Evolutionary conservation across 2,797 vertebrate genomes (phyloP).

Genomic region (Podarcis lilfordi): DNA sequence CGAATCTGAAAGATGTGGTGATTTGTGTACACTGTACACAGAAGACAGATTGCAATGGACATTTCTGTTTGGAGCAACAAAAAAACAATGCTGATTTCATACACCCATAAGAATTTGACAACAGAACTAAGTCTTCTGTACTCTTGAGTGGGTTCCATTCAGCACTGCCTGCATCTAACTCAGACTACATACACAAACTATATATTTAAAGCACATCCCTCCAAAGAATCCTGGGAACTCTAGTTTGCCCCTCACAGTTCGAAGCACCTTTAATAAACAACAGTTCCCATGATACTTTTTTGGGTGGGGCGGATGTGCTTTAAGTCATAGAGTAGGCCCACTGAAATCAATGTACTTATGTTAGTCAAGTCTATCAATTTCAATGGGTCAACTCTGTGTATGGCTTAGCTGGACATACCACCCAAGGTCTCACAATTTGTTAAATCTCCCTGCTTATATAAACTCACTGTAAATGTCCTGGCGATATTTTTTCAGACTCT

Average conservation of each 20-base stretch:
- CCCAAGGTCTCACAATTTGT: conserved; percentile 22
- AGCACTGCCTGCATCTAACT: conserved; percentile 1
- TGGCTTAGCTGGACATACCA: too few relatives aligned
- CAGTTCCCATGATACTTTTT: too few relatives aligned
- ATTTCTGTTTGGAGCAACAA: not conserved
- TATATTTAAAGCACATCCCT: too few relatives aligned
- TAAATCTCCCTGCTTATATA: conserved; percentile 39
- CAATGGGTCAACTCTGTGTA: too few relatives aligned
- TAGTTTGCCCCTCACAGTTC: too few relatives aligned
- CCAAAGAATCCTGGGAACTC: too few relatives aligned
- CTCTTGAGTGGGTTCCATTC: conserved; percentile 51
- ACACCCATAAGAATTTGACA: not conserved
- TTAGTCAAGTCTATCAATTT: too few relatives aligned
- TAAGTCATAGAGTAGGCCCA: too few relatives aligned
- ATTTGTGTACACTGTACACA: not conserved
- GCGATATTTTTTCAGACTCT: not conserved
- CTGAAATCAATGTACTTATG: too few relatives aligned
- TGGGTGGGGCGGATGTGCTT: too few relatives aligned
- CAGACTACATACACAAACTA: too few relatives aligned
- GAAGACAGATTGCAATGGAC: not conserved
- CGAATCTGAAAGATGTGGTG: not conserved
- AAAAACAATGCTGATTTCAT: conserved; percentile 1
- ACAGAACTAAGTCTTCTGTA: not conserved
- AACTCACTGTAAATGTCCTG: not conserved
- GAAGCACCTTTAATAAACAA: too few relatives aligned